phyloP scores from a whole-genome alignment of 2,797 vertebrate genomes.

The Agapornis canus region DNA sequence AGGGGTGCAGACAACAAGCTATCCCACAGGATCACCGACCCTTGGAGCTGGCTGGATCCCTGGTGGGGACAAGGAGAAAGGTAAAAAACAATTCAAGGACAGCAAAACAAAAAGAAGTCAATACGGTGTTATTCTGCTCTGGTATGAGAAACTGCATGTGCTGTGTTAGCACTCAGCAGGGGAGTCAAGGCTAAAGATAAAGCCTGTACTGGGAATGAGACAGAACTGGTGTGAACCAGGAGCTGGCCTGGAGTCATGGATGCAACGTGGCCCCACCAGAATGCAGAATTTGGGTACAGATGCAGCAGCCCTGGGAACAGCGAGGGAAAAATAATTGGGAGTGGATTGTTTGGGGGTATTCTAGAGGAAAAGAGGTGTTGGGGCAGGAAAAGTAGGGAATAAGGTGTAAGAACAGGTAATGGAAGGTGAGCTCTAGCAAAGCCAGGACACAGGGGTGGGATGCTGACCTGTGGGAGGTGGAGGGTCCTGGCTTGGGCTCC shows the following conservation, averaged over 20 bases:
- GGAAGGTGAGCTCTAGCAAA: not conserved
- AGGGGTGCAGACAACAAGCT: accelerated
- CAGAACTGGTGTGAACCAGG: not conserved
- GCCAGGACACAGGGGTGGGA: accelerated
- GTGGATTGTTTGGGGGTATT: no score
- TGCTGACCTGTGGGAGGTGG: not conserved
- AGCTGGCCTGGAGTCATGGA: not conserved
- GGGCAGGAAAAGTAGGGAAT: not conserved
- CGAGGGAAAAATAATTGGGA: not conserved
- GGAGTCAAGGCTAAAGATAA: not conserved
- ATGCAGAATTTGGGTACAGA: not conserved
- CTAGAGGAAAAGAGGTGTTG: not conserved
- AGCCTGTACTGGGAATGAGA: not conserved
- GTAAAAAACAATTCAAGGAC: not conserved
- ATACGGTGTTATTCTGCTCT: not conserved
- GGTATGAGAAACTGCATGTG: not conserved
- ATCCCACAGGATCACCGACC: accelerated
- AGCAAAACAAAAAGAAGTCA: not conserved
- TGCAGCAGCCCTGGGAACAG: accelerated
- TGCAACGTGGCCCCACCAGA: accelerated
- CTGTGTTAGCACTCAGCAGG: accelerated
- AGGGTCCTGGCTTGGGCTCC: not conserved
- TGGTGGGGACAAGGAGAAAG: not conserved
- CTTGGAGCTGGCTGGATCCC: accelerated
- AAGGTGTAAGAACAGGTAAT: not conserved